Base-by-base conservation (phyloP, 2,113 vertebrate genomes). In the Beaufortia kweichowensis region DNA sequence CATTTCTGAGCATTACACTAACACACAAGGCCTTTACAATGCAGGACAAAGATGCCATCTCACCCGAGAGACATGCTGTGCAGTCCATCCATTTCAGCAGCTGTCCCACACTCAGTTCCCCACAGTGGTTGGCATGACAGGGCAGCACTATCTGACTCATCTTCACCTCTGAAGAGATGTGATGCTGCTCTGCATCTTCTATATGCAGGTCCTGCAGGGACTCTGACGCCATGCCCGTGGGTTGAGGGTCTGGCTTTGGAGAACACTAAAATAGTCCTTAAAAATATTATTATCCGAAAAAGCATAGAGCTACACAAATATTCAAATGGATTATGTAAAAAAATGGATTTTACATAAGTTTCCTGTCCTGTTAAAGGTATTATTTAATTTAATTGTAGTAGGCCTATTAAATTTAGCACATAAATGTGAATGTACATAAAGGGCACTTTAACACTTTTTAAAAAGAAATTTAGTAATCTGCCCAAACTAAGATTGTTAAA, bases 41-140 rank as follows among this genome's bases (percentile, higher is more conserved):
- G 26, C 12, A 78, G 70, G 39, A 64, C 41, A 75, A 68, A 75
- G 5, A 23, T 56, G 4, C 9, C 41, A 29, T 31, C 88, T 89
- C 56, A 98, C 97, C 96, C 0, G 97, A 96, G 24, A 98, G 93
- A 81, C 97, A 99, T 85, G 96, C 97, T 0, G 95, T 94, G 15
- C 95, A 96, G 88, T 99, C 97, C 59, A 98, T 97, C 97, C 97
- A 99, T 72, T 99, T 98, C 64, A 99, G 95, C 87, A 99, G 92
- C 91, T 98, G 97, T 1, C 96, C 97, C 0, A 87, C 81, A 33
- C 95, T 95, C 86, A 99, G 93, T 84, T 98, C 94, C 0, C 90
- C 91, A 0, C 92, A 91, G 88, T 98, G 94, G 88, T 98, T 98
- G 79, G 95, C 94, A 63, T 98, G 97, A 84, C 93, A 96, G 2